Percentiles rank a stretch among this genome's conserved stretches.
Conservation (phyloP, 2,888 invertebrate species). For the Acronicta psi region DNA sequence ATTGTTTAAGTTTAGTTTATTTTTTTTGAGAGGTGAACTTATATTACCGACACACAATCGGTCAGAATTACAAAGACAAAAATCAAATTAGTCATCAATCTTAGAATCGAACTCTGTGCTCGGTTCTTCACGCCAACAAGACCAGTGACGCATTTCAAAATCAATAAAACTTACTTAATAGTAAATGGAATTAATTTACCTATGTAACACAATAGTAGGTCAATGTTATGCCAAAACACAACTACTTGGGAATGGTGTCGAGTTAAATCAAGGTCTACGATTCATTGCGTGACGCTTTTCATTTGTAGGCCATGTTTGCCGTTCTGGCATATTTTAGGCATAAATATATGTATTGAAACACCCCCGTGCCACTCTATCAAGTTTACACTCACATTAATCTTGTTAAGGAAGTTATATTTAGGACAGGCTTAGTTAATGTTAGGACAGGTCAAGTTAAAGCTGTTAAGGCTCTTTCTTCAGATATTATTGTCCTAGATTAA, state of each 20-base stretch:
- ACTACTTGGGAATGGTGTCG: constrained; percentile 49
- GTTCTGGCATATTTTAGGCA: constrained; percentile 69
- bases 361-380: constrained; percentile 54
- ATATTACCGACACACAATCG: too few species aligned
- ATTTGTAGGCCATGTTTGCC: constrained; percentile 67
- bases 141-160: not conserved
- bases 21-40: too few species aligned
- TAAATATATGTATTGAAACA: constrained; percentile 62
- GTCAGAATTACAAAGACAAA: not conserved
- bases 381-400: constrained; percentile 44
- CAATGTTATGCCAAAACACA: constrained; percentile 47
- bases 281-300: constrained; percentile 72
- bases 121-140: too few species aligned
- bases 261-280: constrained; percentile 56
- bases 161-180: not conserved
- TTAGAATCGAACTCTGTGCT: too few species aligned
- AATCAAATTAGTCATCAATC: too few species aligned
- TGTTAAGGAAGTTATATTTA: constrained; percentile 21
- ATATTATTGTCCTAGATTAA: too few species aligned
- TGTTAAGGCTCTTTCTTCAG: too few species aligned
- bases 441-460: too few species aligned
- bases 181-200: constrained; percentile 10
- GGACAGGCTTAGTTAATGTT: too few species aligned
- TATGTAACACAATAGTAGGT: constrained; percentile 29
- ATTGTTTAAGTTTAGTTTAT: too few species aligned